phyloP scores from a whole-genome alignment of 1,140 invertebrate species.

The Drosophila nannoptera region DNA sequence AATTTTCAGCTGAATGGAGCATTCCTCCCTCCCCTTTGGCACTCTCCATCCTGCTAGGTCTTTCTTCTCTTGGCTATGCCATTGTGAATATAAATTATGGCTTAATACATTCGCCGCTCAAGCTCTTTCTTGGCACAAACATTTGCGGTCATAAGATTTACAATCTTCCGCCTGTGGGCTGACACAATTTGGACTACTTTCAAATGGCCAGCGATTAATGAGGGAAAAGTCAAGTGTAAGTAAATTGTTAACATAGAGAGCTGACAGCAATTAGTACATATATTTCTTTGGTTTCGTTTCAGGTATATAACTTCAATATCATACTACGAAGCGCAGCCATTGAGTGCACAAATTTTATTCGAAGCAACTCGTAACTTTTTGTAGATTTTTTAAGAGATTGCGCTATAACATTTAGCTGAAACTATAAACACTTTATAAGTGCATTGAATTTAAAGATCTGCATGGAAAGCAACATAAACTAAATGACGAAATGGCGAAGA shows the following conservation, averaged over 20 bases:
- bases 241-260: no score
- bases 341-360: conserved; percentile 7
- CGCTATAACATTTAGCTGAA: conserved; percentile 7
- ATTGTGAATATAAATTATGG: conserved; percentile 43
- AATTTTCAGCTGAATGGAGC: conserved; percentile 46
- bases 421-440: conserved; percentile 23
- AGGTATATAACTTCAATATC: no score
- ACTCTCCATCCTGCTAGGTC: conserved; percentile 1
- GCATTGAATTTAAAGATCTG: conserved; percentile 17
- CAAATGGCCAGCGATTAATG: background rate
- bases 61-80: conserved; percentile 3
- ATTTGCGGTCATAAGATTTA: conserved; percentile 40
- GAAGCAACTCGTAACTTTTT: conserved; percentile 4
- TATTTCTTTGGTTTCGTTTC: background rate
- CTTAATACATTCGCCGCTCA: conserved; percentile 12
- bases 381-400: background rate
- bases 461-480: conserved; percentile 18
- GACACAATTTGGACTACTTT: background rate
- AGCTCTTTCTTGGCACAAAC: conserved; percentile 37
- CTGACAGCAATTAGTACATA: background rate
- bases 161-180: conserved; percentile 1
- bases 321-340: no score
- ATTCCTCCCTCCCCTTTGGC: background rate
- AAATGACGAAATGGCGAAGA: background rate
- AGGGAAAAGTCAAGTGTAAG: no score